phyloP scores from a whole-genome alignment of 2,888 invertebrate genomes.

The Hesperia comma region DNA sequence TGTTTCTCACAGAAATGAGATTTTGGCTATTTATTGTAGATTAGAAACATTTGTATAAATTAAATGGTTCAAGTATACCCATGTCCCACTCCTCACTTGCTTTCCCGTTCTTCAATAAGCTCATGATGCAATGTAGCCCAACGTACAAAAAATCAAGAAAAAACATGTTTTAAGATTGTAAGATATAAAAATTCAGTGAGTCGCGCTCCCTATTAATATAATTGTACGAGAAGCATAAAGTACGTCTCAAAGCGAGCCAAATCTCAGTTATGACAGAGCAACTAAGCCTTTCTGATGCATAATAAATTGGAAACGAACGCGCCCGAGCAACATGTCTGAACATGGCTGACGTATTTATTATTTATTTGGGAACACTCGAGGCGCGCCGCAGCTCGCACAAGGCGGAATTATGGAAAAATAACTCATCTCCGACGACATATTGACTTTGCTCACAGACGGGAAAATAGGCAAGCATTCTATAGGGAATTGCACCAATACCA shows the following conservation, averaged over 20 bases:
- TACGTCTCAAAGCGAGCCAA: constrained; percentile 33
- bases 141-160: no score
- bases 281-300: constrained; percentile 54
- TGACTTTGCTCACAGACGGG: constrained; percentile 69
- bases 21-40: no score
- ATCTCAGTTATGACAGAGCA: constrained; percentile 43
- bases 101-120: no score
- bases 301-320: constrained; percentile 64
- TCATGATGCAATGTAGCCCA: no score
- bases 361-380: constrained; percentile 79
- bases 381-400: constrained; percentile 48
- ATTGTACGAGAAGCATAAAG: constrained; percentile 18
- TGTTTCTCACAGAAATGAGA: no score
- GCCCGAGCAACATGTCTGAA: constrained; percentile 36
- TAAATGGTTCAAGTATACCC: no score
- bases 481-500: constrained; percentile 72
- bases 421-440: constrained; percentile 79
- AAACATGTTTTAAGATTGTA: not conserved
- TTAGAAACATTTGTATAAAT: no score
- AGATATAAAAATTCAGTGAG: not conserved
- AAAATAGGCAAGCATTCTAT: constrained; percentile 66
- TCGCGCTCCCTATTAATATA: not conserved
- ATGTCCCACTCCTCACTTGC: no score
- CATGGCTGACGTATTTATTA: constrained; percentile 77
- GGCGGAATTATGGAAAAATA: constrained; percentile 78